These are phyloP conservation scores for Brachionus koreanus DNA, from an alignment of 1,140 invertebrate species.

Conservation along the genomic window DNA sequence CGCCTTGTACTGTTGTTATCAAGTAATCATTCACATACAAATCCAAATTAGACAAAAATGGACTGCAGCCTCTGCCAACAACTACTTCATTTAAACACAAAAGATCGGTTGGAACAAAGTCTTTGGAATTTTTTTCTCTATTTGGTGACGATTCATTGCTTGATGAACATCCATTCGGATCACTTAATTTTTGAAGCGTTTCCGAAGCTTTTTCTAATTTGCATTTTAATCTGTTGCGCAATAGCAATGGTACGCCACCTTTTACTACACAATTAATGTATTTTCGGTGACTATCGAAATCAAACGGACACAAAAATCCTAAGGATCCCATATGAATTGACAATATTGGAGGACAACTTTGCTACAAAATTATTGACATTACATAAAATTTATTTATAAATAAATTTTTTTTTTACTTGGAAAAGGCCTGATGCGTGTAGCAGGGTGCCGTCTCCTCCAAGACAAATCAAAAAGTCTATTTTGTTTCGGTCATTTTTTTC, in stretches of 20 bases:
- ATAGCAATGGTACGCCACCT: slow-evolving; percentile 27
- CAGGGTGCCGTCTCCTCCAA: slow-evolving; percentile 92
- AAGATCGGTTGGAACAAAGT: slow-evolving; percentile 44
- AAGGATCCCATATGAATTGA: slow-evolving; percentile 43
- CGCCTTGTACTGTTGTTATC: slow-evolving; percentile 92
- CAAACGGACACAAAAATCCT: slow-evolving; percentile 41
- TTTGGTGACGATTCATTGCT: background rate
- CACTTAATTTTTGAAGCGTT: background rate
- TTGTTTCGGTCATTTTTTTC: slow-evolving; percentile 10
- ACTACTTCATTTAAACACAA: slow-evolving; percentile 84
- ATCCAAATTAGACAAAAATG: slow-evolving; percentile 90
- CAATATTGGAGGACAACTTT: slow-evolving; percentile 42
- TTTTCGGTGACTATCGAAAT: slow-evolving; percentile 25
- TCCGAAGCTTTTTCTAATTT: slow-evolving; percentile 18
- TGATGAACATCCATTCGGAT: background rate
- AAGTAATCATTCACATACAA: slow-evolving; percentile 89
- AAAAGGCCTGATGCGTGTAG: slow-evolving; percentile 89
- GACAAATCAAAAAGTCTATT: slow-evolving; percentile 87
- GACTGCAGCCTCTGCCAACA: slow-evolving; percentile 85
- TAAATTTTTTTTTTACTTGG: slow-evolving; percentile 59
- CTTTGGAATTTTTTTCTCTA: background rate
- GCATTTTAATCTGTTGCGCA: slow-evolving; percentile 30
- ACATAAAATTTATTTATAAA: background rate
- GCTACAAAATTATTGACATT: background rate
- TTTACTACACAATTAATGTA: slow-evolving; percentile 38